phyloP scores from a whole-genome alignment of 2,113 vertebrate genomes.

The Salvelinus sp. region DNA sequence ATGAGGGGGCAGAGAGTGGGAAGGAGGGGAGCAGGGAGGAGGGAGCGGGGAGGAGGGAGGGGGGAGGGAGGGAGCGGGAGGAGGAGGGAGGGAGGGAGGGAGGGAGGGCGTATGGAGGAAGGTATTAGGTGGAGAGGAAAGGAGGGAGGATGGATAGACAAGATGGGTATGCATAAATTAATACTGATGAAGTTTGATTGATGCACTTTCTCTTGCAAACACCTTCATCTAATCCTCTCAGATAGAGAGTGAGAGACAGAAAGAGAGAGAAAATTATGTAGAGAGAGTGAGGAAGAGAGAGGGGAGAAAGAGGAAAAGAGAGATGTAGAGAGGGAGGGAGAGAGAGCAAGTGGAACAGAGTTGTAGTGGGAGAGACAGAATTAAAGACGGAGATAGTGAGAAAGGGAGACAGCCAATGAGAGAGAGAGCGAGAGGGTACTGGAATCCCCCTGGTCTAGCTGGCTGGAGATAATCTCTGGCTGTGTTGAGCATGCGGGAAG shows the following conservation, averaged over 20 bases:
- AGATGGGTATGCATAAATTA: conserved; percentile 77
- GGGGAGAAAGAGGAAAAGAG: conserved; percentile 11
- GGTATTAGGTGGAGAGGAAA: background rate
- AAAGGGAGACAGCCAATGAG: conserved; percentile 15
- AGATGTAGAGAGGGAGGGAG: conserved; percentile 20
- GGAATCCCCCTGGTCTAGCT: conserved; percentile 61
- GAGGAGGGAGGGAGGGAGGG: background rate
- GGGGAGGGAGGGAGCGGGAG: too few species aligned
- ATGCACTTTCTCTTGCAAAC: conserved; percentile 69
- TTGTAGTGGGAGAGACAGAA: background rate
- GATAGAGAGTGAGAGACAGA: conserved; percentile 21
- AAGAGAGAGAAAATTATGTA: conserved; percentile 24
- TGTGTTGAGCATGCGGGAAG: conserved; percentile 46
- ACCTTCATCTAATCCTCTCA: conserved; percentile 75
- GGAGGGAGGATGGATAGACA: conserved; percentile 50
- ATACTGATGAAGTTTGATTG: conserved; percentile 75
- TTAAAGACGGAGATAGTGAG: conserved; percentile 13
- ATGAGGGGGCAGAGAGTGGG: too few species aligned
- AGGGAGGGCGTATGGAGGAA: background rate
- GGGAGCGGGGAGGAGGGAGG: too few species aligned
- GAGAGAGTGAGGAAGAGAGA: conserved; percentile 22
- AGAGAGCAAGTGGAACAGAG: background rate
- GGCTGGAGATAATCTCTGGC: conserved; percentile 64
- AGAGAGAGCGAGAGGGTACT: conserved; percentile 21
- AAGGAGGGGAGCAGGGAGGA: too few species aligned